These are phyloP conservation scores for Camponotus pennsylvanicus DNA, from an alignment of 1,140 invertebrate species.

Conservation along the genomic window DNA sequence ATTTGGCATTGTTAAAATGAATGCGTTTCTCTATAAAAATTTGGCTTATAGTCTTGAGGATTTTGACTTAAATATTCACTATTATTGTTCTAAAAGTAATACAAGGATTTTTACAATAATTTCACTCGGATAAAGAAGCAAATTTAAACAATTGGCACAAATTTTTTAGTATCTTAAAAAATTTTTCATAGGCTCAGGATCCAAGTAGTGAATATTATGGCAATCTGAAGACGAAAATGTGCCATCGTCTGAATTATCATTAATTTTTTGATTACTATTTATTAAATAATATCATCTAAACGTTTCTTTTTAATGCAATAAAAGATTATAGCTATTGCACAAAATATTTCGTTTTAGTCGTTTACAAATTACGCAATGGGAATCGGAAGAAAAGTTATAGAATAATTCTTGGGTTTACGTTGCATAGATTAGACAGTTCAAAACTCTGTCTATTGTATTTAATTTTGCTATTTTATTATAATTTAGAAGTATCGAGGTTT, in stretches of 20 bases:
- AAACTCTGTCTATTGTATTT: background rate
- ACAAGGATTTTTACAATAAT: slow-evolving; percentile 59
- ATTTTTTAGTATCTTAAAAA: slow-evolving; percentile 59
- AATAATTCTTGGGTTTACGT: slow-evolving; percentile 12
- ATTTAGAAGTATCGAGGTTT: slow-evolving; percentile 48
- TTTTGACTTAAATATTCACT: slow-evolving; percentile 16
- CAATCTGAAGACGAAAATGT: slow-evolving; percentile 69
- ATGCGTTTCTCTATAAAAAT: slow-evolving; percentile 60
- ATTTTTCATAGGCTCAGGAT: slow-evolving; percentile 64
- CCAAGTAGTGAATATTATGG: slow-evolving; percentile 62
- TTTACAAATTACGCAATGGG: slow-evolving; percentile 74
- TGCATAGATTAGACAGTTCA: slow-evolving; percentile 25
- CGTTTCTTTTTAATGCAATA: slow-evolving; percentile 21
- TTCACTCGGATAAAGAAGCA: slow-evolving; percentile 59
- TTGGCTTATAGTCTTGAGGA: slow-evolving; percentile 63
- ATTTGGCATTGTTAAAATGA: slow-evolving; percentile 37
- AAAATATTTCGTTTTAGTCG: slow-evolving; percentile 57
- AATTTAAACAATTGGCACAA: slow-evolving; percentile 44
- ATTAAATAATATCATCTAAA: slow-evolving; percentile 56
- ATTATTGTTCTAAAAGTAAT: slow-evolving; percentile 59
- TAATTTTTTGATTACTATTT: slow-evolving; percentile 57
- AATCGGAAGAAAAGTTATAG: slow-evolving; percentile 15
- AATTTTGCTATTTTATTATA: slow-evolving; percentile 50
- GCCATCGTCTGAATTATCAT: slow-evolving; percentile 70
- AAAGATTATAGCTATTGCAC: slow-evolving; percentile 45